Percentiles rank a stretch among this genome's conserved stretches.
Evolutionary conservation across 2,113 vertebrate genomes (phyloP).

Genomic region (Xenus cinereus): DNA sequence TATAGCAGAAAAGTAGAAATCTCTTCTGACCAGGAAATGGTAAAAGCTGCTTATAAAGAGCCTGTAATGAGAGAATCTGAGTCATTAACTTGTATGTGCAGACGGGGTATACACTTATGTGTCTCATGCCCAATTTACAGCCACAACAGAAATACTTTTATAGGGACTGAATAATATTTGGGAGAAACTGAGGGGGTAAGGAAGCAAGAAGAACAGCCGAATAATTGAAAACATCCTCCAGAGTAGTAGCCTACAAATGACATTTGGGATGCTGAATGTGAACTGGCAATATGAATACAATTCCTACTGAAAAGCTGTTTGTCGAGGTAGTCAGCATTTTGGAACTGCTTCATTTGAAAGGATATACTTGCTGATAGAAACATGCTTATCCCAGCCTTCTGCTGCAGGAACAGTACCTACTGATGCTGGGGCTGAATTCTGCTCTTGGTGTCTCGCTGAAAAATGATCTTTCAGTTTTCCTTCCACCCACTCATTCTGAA

Average conservation of each 20-base stretch:
- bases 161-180: background rate
- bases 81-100: background rate
- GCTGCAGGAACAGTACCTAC: background rate
- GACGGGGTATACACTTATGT: accelerated
- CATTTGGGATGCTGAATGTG: background rate
- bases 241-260: background rate
- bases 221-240: slow-evolving; percentile 31
- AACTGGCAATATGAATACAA: background rate
- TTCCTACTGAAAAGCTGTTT: background rate
- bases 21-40: background rate
- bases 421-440: background rate
- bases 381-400: background rate
- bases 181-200: background rate
- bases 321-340: background rate
- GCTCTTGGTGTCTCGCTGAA: background rate
- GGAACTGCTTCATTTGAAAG: background rate
- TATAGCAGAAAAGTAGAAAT: background rate
- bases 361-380: background rate
- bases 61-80: slow-evolving; percentile 10
- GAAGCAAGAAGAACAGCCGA: background rate
- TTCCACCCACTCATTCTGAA: background rate
- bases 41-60: slow-evolving; percentile 15
- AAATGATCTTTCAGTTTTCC: background rate
- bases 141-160: slow-evolving; percentile 21
- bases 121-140: background rate